These are phyloP conservation scores for Pristionchus mayeri DNA, from an alignment of 2,888 invertebrate species.

Conservation along the genomic window DNA sequence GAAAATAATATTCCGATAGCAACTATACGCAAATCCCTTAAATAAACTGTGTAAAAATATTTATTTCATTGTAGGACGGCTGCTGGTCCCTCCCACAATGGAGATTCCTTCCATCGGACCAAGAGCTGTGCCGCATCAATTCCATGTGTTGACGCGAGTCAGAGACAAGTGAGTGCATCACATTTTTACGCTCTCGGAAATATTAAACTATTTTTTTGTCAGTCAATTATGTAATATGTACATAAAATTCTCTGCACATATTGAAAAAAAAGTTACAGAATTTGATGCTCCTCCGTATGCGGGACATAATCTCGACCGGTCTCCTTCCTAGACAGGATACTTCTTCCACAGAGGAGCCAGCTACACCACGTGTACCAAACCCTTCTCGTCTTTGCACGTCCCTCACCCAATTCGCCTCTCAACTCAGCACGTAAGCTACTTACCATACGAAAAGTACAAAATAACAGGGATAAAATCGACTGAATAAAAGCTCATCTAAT, in stretches of 20 bases:
- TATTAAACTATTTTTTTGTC: background rate
- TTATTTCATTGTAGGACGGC: background rate
- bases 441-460: no score
- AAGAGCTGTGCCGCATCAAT: slow-evolving; percentile 76
- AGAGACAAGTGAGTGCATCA: slow-evolving; percentile 81
- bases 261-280: background rate
- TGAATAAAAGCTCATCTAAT: background rate
- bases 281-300: slow-evolving; percentile 84
- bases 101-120: slow-evolving; percentile 47
- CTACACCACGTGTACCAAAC: slow-evolving; percentile 52
- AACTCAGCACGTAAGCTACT: slow-evolving; percentile 79
- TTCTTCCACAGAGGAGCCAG: slow-evolving; percentile 39
- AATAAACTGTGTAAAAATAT: background rate
- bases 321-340: slow-evolving; percentile 46
- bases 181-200: no score
- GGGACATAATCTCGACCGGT: slow-evolving; percentile 84
- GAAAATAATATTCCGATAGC: background rate
- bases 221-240: background rate
- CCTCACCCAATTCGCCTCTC: slow-evolving; percentile 85
- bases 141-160: slow-evolving; percentile 84
- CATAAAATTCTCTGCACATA: no score
- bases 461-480: slow-evolving; percentile 36
- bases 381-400: slow-evolving; percentile 82
- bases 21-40: no score
- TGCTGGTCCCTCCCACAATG: background rate